Base-by-base conservation (phyloP, 1,140 invertebrate species). In the Brachionus paranguensis region DNA sequence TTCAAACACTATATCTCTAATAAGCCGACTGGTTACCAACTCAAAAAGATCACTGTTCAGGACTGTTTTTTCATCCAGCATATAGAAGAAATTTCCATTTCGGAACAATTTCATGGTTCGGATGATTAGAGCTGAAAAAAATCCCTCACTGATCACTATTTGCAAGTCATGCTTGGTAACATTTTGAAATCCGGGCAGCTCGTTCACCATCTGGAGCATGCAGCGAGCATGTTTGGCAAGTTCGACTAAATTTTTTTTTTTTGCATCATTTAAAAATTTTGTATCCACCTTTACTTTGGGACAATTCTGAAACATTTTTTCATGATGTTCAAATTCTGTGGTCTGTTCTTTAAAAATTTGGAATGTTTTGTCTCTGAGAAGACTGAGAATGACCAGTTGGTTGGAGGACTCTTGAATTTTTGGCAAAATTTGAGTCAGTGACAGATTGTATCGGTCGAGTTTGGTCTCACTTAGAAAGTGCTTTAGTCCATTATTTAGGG, bases 1-100 rank as follows among this genome's bases (percentile, higher is more conserved):
- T n/a, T 83, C 55, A 65, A 83, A 83, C n/a, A 83, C n/a, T 50
- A 10, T 7, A n/a, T 83, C 27, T 55, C n/a, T 33, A 2, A 79
- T 29, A 10, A 53, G 11, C n/a, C 7, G 14, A 3, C 78, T 50
- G 0, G 50, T 37, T n/a, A 79, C 3, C 8, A 60, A 24, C 7
- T 27, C 27, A 17, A 79, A 55, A 4, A 33, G 10, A n/a, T 79
- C 12, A 27, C 37, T 55, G 12, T 33, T 37, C 11, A 79, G 10
- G 4, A 29, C 24, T 41, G 27, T 27, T 24, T 79, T n/a, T 41
- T 55, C 29, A 64, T 79, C 37, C 0, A 79, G 20, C 17, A 79
- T 55, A 17, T 27, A 79, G 55, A 41, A 79, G 41, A 37, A 55
- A n/a, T 79, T 24, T 14, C n/a, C 47, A 41, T 79, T 43, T 53